Evolutionary conservation across 2,888 invertebrate genomes (phyloP).

Genomic region (Drosophila nr. medialis): DNA sequence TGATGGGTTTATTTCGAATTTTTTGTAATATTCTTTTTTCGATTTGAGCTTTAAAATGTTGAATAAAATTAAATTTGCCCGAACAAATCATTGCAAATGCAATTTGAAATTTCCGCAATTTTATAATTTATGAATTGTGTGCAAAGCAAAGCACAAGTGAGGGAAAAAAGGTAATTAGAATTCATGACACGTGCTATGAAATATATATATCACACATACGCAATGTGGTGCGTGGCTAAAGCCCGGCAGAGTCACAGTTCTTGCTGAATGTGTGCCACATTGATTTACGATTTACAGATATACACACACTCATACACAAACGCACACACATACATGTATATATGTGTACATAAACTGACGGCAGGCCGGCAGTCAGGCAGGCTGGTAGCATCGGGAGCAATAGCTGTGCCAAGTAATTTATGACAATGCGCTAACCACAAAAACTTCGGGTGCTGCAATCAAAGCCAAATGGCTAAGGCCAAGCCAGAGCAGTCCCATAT

Average conservation of each 20-base stretch:
- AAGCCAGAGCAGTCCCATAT: constrained; percentile 71
- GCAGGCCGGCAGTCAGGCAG: constrained; percentile 1
- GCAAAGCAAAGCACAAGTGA: constrained; percentile 5
- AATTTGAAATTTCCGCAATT: constrained; percentile 49
- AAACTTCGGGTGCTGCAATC: constrained; percentile 72
- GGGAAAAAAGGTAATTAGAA: constrained; percentile 76
- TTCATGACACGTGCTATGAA: constrained; percentile 80
- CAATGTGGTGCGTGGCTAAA: constrained; percentile 46
- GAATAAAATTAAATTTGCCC: constrained; percentile 23
- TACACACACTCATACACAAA: constrained; percentile 29
- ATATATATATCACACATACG: constrained; percentile 79
- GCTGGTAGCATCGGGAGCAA: constrained; percentile 16
- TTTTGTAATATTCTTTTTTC: constrained; percentile 6
- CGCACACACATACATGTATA: not conserved
- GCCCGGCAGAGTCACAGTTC: constrained; percentile 44
- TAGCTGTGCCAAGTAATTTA: constrained; percentile 72
- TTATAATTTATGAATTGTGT: constrained; percentile 68
- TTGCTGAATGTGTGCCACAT: constrained; percentile 48
- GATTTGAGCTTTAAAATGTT: constrained; percentile 3
- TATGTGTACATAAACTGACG: constrained; percentile 5
- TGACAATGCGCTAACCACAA: constrained; percentile 74
- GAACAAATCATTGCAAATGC: constrained; percentile 49
- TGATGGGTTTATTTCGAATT: constrained; percentile 39
- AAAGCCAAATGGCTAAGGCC: constrained; percentile 74
- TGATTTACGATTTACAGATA: constrained; percentile 77